These are phyloP conservation scores for Drosophila auraria DNA, from an alignment of 1,140 invertebrate genomes.

Conservation along the genomic window DNA sequence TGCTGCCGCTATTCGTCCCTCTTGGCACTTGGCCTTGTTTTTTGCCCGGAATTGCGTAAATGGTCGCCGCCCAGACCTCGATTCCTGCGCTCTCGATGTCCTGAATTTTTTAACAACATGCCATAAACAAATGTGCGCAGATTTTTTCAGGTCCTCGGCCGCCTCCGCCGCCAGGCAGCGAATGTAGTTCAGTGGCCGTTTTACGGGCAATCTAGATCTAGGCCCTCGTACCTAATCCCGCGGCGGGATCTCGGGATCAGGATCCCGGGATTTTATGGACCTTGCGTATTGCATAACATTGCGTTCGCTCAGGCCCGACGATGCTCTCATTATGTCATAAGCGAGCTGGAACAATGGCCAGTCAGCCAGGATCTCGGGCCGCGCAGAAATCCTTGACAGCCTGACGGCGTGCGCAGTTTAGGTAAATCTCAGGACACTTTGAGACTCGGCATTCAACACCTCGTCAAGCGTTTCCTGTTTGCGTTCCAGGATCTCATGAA, in stretches of 20 bases:
- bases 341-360: slow-evolving; percentile 57
- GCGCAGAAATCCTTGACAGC: slow-evolving; percentile 26
- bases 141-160: slow-evolving; percentile 46
- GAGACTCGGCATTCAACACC: slow-evolving; percentile 59
- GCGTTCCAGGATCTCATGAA: slow-evolving; percentile 40
- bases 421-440: slow-evolving; percentile 49
- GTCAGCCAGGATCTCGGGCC: slow-evolving; percentile 25
- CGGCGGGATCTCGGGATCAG: slow-evolving; percentile 9
- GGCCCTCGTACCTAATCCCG: slow-evolving; percentile 23
- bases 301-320: slow-evolving; percentile 46
- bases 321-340: slow-evolving; percentile 73
- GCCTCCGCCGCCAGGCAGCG: slow-evolving; percentile 7
- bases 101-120: slow-evolving; percentile 75
- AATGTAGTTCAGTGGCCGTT: slow-evolving; percentile 57
- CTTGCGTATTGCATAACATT: slow-evolving; percentile 74
- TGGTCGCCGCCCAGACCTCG: slow-evolving; percentile 7
- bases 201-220: slow-evolving; percentile 71
- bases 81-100: slow-evolving; percentile 62
- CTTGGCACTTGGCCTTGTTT: slow-evolving; percentile 54
- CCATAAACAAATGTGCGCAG: slow-evolving; percentile 62
- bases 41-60: slow-evolving; percentile 65
- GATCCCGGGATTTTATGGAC: slow-evolving; percentile 58
- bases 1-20: not conserved
- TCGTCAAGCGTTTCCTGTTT: slow-evolving; percentile 56
- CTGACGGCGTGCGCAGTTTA: slow-evolving; percentile 42